Conservation (phyloP, 1,140 invertebrate genomes). For the Spodoptera frugiperda region DNA sequence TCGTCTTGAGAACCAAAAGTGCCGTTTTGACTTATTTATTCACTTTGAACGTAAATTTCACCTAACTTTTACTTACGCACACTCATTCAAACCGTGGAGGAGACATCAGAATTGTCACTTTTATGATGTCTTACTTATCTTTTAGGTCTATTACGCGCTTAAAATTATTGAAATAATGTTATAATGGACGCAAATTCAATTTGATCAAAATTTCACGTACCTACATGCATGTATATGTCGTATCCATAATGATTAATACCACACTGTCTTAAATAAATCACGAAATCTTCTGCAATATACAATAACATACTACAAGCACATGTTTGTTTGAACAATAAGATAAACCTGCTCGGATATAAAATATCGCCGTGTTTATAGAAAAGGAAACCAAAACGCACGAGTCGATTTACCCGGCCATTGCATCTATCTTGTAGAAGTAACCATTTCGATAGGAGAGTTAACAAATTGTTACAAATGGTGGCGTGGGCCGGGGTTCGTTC, state of each 20-base stretch:
- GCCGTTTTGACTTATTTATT: conserved; percentile 48
- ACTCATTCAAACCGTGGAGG: neutral
- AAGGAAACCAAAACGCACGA: conserved; percentile 32
- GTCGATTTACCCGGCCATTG: conserved; percentile 43
- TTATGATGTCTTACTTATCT: too few relatives aligned
- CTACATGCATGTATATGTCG: too few relatives aligned
- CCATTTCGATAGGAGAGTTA: conserved; percentile 45
- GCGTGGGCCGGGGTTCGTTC: conserved; percentile 39
- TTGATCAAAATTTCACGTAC: too few relatives aligned
- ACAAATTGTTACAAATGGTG: conserved; percentile 68
- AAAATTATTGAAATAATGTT: too few relatives aligned
- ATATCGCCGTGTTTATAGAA: conserved; percentile 3
- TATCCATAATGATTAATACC: too few relatives aligned
- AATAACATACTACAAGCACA: too few relatives aligned
- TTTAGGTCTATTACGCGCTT: too few relatives aligned
- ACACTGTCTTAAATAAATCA: too few relatives aligned
- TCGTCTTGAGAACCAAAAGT: conserved; percentile 43
- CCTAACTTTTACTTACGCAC: conserved; percentile 19
- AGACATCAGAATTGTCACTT: neutral
- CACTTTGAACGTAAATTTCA: conserved; percentile 29
- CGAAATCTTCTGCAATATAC: too few relatives aligned
- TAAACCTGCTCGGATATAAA: conserved; percentile 1
- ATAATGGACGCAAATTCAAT: too few relatives aligned
- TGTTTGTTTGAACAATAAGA: too few relatives aligned
- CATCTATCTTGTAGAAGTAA: conserved; percentile 45